Evolutionary conservation across 2,113 vertebrate genomes (phyloP).

Genomic region (Poeciliopsis turrubarensis): DNA sequence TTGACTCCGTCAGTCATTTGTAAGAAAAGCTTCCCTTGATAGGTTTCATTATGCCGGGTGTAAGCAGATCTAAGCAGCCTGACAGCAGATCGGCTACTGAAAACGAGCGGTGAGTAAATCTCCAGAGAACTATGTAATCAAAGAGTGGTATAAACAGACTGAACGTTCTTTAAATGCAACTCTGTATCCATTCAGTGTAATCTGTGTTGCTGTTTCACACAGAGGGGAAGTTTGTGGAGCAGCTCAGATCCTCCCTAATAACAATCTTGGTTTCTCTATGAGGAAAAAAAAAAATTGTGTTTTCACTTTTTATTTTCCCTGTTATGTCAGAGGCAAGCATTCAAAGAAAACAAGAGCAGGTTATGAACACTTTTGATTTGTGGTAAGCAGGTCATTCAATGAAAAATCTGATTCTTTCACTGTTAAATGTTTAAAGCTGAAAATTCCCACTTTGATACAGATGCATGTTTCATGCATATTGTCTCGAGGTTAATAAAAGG

Average conservation of each 20-base stretch:
- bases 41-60: neutral
- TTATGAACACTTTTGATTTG: too few relatives aligned
- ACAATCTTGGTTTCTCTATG: constrained; percentile 30
- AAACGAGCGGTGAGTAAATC: constrained; percentile 17
- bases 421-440: too few relatives aligned
- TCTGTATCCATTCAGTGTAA: constrained; percentile 29
- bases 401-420: too few relatives aligned
- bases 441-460: too few relatives aligned
- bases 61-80: constrained; percentile 28
- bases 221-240: constrained; percentile 45
- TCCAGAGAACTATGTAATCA: constrained; percentile 19
- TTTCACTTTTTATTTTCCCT: constrained; percentile 14
- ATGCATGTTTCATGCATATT: too few relatives aligned
- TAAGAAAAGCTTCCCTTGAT: constrained; percentile 13
- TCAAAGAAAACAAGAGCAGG: neutral
- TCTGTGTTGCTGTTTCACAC: constrained; percentile 35
- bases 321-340: neutral
- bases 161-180: constrained; percentile 32
- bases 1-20: constrained; percentile 1
- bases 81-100: constrained; percentile 4
- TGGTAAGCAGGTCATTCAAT: too few relatives aligned
- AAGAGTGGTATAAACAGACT: constrained; percentile 27
- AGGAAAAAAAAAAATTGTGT: neutral
- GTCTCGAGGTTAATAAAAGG: too few relatives aligned
- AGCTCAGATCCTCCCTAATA: constrained; percentile 43